Conservation (phyloP, 35 echinoderm and acorn worm genomes). For the Eucidaris tribuloides region DNA sequence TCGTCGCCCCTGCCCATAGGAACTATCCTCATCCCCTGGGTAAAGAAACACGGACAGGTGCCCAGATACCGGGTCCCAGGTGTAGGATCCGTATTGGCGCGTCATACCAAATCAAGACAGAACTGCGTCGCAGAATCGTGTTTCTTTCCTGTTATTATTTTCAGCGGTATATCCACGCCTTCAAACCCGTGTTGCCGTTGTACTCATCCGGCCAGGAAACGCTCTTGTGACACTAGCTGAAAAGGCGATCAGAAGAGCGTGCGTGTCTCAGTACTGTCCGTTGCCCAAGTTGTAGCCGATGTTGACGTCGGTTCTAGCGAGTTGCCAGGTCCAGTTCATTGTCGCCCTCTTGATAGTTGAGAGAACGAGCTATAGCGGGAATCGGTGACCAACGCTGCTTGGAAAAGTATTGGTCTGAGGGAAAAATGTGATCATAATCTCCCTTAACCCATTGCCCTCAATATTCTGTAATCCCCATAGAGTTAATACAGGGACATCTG, state of each 20-base stretch:
- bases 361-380: constrained; percentile 49
- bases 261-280: constrained; percentile 9
- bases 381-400: constrained; percentile 71
- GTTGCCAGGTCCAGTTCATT: constrained; percentile 55
- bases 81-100: constrained; percentile 46
- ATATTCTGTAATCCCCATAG: no score
- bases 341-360: constrained; percentile 61
- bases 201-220: constrained; percentile 59
- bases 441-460: no score
- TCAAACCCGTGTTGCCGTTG: constrained; percentile 54
- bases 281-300: constrained; percentile 67
- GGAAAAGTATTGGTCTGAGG: constrained; percentile 73
- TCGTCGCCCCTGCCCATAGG: neutral
- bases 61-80: constrained; percentile 49
- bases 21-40: constrained; percentile 51
- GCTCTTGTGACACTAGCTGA: neutral
- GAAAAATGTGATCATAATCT: no score
- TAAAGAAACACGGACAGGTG: constrained; percentile 69
- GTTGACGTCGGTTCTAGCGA: constrained; percentile 30
- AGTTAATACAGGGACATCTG: no score
- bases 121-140: constrained; percentile 44
- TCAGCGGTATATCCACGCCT: constrained; percentile 76
- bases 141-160: constrained; percentile 38
- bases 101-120: constrained; percentile 65
- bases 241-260: constrained; percentile 33